Conservation (phyloP, 1,140 invertebrate species). For the Drosophila trapezifrons region DNA sequence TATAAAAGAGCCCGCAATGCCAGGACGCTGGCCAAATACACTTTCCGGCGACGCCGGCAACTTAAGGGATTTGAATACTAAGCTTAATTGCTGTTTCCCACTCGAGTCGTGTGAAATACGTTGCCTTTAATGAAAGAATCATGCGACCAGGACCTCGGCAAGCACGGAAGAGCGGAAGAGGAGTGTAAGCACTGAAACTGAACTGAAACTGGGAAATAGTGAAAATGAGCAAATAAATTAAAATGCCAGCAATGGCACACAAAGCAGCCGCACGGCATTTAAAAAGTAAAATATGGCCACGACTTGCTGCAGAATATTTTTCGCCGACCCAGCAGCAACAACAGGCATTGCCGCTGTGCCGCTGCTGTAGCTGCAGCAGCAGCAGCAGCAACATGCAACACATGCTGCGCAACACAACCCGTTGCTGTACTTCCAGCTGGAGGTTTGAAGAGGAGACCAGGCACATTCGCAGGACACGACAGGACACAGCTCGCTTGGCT, state of each 20-base stretch:
- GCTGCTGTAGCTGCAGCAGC: slow-evolving; percentile 19
- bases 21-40: slow-evolving; percentile 11
- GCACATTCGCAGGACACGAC: slow-evolving; percentile 37
- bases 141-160: slow-evolving; percentile 23
- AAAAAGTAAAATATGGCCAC: slow-evolving; percentile 80
- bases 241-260: slow-evolving; percentile 56
- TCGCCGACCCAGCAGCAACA: slow-evolving; percentile 63
- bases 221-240: slow-evolving; percentile 83
- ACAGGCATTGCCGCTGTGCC: slow-evolving; percentile 19
- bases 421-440: slow-evolving; percentile 50
- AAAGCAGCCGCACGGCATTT: slow-evolving; percentile 69
- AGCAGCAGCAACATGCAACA: slow-evolving; percentile 74
- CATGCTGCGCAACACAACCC: slow-evolving; percentile 76
- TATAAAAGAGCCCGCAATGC: slow-evolving; percentile 15
- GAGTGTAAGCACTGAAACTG: background rate
- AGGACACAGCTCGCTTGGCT: slow-evolving; percentile 44
- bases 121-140: slow-evolving; percentile 18
- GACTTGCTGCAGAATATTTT: slow-evolving; percentile 77
- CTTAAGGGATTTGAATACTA: slow-evolving; percentile 9
- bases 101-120: slow-evolving; percentile 13
- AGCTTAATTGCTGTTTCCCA: slow-evolving; percentile 17
- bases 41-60: background rate
- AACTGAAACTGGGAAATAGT: slow-evolving; percentile 60
- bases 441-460: slow-evolving; percentile 38
- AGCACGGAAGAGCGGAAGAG: slow-evolving; percentile 11